phyloP scores from a whole-genome alignment of 2,113 vertebrate genomes.

The Erythrocebus patas region DNA sequence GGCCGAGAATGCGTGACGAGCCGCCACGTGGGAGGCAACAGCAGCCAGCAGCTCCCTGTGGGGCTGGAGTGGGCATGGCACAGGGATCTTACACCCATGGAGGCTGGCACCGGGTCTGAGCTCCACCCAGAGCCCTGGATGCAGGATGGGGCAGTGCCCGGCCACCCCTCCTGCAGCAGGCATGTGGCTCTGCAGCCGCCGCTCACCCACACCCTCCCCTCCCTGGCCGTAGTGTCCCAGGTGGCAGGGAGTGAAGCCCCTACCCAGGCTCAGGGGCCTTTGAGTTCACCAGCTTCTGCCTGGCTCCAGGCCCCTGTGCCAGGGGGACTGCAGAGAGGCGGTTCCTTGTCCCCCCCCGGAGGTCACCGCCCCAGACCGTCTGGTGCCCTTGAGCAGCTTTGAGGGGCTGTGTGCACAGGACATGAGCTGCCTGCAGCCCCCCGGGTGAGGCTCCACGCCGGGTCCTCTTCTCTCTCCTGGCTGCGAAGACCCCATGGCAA shows the following conservation, averaged over 20 bases:
- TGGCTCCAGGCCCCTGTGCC: too few species aligned
- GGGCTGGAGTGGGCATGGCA: rapidly evolving
- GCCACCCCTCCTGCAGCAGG: neutral
- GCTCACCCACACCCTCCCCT: neutral
- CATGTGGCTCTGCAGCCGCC: too few species aligned
- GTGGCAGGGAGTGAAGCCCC: neutral
- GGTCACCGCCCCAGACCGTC: neutral
- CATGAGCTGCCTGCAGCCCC: too few species aligned
- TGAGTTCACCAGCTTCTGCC: too few species aligned
- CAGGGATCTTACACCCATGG: neutral
- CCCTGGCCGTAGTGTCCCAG: neutral
- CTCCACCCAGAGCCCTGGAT: neutral
- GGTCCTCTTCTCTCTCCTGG: neutral
- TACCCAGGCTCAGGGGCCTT: too few species aligned
- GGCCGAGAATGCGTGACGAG: neutral
- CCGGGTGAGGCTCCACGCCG: rapidly evolving
- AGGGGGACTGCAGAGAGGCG: neutral
- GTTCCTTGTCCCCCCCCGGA: rapidly evolving
- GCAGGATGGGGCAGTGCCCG: rapidly evolving
- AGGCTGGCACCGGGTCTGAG: neutral
- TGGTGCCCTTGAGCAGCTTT: neutral
- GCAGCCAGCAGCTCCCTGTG: neutral
- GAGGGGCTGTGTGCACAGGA: rapidly evolving
- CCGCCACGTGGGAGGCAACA: neutral
- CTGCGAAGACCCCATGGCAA: neutral